Conservation (phyloP, 2,888 invertebrate genomes). For the Calliopum simillimum region DNA sequence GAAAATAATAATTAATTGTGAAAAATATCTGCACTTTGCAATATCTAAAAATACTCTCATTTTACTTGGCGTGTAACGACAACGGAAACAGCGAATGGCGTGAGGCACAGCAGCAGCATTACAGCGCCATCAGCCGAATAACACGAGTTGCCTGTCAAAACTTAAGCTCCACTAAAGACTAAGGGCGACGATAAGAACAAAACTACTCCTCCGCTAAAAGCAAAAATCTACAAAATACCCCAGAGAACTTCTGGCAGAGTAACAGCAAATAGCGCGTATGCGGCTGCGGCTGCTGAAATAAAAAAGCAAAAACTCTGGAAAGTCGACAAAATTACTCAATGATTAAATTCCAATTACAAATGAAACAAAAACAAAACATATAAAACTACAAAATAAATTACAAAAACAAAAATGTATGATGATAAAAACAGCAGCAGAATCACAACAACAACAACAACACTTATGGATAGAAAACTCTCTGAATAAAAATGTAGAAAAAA, state of each 20-base stretch:
- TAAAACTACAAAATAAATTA: slow-evolving; percentile 21
- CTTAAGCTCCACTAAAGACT: background rate
- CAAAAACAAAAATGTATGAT: slow-evolving; percentile 28
- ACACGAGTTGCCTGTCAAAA: slow-evolving; percentile 1
- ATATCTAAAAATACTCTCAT: slow-evolving; percentile 36
- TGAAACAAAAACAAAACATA: slow-evolving; percentile 12
- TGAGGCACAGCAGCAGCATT: slow-evolving; percentile 12
- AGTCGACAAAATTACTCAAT: slow-evolving; percentile 40
- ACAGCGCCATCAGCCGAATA: background rate
- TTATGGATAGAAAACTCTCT: background rate
- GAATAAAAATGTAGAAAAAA: background rate
- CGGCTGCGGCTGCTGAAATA: too few species aligned
- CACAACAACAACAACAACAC: slow-evolving; percentile 11
- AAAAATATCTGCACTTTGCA: slow-evolving; percentile 32
- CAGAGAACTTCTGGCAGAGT: background rate
- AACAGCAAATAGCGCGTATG: background rate
- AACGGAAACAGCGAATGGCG: slow-evolving; percentile 12
- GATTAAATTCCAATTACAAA: slow-evolving; percentile 48
- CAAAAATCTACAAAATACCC: slow-evolving; percentile 1
- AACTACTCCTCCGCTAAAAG: background rate
- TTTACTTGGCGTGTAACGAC: background rate
- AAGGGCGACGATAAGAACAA: slow-evolving; percentile 21
- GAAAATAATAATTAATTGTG: slow-evolving; percentile 1
- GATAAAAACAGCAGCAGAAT: slow-evolving; percentile 39
- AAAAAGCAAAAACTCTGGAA: slow-evolving; percentile 10